phyloP scores from a whole-genome alignment of 2,113 vertebrate genomes.

The Meleagris gallopavo region DNA sequence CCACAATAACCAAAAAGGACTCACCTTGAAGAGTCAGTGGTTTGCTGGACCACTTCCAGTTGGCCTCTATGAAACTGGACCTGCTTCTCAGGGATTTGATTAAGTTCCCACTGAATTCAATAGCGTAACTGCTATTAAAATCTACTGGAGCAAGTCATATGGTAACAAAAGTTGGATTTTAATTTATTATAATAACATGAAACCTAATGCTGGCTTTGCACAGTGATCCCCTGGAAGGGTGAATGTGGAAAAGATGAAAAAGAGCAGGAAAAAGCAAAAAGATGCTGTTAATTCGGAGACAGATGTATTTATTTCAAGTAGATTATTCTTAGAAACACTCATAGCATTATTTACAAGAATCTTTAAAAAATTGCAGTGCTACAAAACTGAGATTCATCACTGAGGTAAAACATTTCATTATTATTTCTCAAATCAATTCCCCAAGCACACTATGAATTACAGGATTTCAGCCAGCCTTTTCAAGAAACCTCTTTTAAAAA shows the following conservation, averaged over 20 bases:
- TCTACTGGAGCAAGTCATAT: neutral
- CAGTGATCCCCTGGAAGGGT: constrained; percentile 5
- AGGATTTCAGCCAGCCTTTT: constrained; percentile 78
- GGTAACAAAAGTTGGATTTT: neutral
- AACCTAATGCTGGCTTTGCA: constrained; percentile 32
- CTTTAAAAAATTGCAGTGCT: constrained; percentile 52
- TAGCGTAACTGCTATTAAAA: constrained; percentile 10
- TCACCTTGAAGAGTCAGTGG: neutral
- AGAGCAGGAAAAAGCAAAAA: neutral
- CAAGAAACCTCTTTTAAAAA: constrained; percentile 80
- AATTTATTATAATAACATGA: constrained; percentile 37
- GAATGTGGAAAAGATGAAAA: constrained; percentile 42
- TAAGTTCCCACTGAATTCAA: neutral
- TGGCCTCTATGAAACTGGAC: neutral
- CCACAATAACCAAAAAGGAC: neutral
- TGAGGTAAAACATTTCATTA: constrained; percentile 77
- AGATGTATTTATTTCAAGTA: constrained; percentile 64
- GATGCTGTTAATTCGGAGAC: constrained; percentile 37
- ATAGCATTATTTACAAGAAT: constrained; percentile 71
- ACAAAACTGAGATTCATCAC: constrained; percentile 70
- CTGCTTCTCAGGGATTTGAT: neutral
- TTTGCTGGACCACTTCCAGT: constrained; percentile 10
- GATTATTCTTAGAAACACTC: constrained; percentile 69
- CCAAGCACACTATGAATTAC: constrained; percentile 75
- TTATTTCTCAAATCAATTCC: constrained; percentile 76